phyloP scores from a whole-genome alignment of 2,888 invertebrate species.

The Phyllotreta striolata region DNA sequence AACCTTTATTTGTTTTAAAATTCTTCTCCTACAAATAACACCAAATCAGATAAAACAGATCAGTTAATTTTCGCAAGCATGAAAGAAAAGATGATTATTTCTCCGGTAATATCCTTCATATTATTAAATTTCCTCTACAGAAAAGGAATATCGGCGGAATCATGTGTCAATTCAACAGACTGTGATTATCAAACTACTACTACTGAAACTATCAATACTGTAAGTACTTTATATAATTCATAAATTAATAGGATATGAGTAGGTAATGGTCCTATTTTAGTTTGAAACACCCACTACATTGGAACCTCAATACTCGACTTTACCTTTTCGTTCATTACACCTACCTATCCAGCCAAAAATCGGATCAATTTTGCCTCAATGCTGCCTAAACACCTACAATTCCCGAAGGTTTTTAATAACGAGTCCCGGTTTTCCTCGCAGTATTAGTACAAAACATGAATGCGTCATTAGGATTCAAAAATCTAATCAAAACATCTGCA shows the following conservation, averaged over 20 bases:
- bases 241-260: no score
- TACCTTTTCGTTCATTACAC: conserved; percentile 28
- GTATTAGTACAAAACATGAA: conserved; percentile 57
- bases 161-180: no score
- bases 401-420: conserved; percentile 63
- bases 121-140: no score
- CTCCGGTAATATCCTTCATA: no score
- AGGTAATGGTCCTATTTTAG: conserved; percentile 11
- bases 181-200: conserved; percentile 5
- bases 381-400: conserved; percentile 60
- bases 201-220: conserved; percentile 19
- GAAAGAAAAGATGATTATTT: no score
- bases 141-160: no score
- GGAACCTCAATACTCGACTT: conserved; percentile 31
- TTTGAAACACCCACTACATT: conserved; percentile 13
- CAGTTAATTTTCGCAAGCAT: no score
- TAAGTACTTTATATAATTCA: conserved; percentile 9
- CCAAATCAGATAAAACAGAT: no score
- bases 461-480: conserved; percentile 65
- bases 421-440: conserved; percentile 67
- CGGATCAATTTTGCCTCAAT: conserved; percentile 47
- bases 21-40: no score
- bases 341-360: conserved; percentile 21
- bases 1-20: no score
- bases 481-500: conserved; percentile 62